phyloP scores from a whole-genome alignment of 2,113 vertebrate species.

The Ophthalmolycus amberensis region DNA sequence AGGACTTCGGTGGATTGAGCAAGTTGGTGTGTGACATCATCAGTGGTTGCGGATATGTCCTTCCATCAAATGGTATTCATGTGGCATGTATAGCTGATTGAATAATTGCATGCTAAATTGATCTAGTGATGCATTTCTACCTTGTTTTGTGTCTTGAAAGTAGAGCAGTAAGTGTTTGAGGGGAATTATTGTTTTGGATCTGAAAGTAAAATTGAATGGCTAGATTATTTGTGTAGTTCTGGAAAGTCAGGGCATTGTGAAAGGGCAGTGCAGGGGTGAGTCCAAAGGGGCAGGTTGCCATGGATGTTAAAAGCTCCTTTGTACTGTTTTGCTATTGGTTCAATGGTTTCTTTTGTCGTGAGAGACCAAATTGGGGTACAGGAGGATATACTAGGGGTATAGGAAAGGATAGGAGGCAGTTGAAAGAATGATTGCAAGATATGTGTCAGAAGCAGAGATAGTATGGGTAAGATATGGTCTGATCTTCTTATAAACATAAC shows the following conservation, averaged over 20 bases:
- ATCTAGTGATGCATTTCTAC: neutral
- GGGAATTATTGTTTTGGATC: neutral
- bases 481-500: too few species aligned
- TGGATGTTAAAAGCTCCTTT: neutral
- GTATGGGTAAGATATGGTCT: neutral
- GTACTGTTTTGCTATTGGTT: neutral
- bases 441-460: neutral
- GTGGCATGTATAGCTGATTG: neutral
- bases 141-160: neutral
- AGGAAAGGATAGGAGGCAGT: too few species aligned
- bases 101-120: neutral
- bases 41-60: neutral
- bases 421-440: neutral
- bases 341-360: neutral
- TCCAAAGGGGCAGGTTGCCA: neutral
- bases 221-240: neutral
- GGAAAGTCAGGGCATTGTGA: neutral
- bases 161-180: neutral
- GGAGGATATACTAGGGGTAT: neutral
- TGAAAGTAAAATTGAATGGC: neutral
- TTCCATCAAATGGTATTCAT: neutral
- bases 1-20: neutral
- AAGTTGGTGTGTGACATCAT: neutral
- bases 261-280: neutral
- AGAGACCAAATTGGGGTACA: neutral